Percentiles rank a stretch among this genome's conserved stretches.
Evolutionary conservation across 2,888 invertebrate species (phyloP).

Genomic region (Steromphala cineraria): DNA sequence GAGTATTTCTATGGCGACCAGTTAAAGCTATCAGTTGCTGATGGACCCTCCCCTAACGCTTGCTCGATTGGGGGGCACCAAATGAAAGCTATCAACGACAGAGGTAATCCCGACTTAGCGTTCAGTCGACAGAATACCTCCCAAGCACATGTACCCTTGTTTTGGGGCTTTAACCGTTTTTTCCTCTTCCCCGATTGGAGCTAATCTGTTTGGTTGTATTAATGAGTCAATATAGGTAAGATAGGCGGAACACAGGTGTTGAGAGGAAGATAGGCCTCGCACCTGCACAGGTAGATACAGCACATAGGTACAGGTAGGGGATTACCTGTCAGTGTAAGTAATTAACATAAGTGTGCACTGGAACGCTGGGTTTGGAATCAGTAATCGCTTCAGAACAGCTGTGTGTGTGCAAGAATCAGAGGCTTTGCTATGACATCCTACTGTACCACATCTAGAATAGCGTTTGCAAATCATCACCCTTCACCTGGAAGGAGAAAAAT

Average conservation of each 20-base stretch:
- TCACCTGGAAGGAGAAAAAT: no score
- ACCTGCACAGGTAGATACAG: not conserved
- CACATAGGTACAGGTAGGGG: not conserved
- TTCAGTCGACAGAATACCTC: slow-evolving; percentile 19
- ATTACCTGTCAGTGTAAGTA: not conserved
- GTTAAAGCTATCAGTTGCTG: slow-evolving; percentile 8
- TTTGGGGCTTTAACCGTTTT: not conserved
- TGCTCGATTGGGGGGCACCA: not conserved
- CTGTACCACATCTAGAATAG: no score
- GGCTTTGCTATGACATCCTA: no score
- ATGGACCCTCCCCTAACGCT: slow-evolving; percentile 19
- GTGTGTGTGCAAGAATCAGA: no score
- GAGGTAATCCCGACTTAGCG: slow-evolving; percentile 22
- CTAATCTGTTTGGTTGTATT: not conserved
- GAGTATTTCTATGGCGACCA: slow-evolving; percentile 12
- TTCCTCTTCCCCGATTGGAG: not conserved
- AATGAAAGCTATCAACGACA: slow-evolving; percentile 11
- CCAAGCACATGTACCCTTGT: slow-evolving; percentile 5
- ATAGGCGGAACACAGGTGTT: slow-evolving; percentile 4
- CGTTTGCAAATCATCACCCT: no score
- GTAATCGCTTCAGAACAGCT: no score
- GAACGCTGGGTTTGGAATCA: not conserved
- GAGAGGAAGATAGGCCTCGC: not conserved
- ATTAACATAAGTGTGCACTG: slow-evolving; percentile 5
- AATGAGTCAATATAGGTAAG: slow-evolving; percentile 17